A percentile compares a stretch with the other conserved stretches of the same genome.
phyloP scores from a whole-genome alignment of 2,797 vertebrate species.

The Aratinga solstitialis region DNA sequence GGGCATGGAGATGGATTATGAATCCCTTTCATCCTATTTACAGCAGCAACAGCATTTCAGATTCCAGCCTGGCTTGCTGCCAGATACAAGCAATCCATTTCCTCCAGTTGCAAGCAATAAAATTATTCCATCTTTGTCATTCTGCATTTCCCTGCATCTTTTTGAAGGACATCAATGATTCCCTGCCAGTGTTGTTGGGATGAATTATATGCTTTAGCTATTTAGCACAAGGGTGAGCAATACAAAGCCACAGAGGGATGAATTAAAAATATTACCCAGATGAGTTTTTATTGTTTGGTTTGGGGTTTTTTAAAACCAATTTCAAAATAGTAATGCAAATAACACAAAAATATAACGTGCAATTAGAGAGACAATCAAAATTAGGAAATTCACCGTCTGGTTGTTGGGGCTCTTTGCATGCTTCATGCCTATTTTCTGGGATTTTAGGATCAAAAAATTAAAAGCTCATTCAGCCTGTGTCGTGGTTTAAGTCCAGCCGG shows the following conservation, averaged over 20 bases:
- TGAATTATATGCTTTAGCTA: constrained; percentile 41
- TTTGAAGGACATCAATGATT: constrained; percentile 60
- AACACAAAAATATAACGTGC: background rate
- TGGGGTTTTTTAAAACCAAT: background rate
- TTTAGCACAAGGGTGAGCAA: constrained; percentile 39
- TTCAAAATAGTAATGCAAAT: background rate
- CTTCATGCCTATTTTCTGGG: background rate
- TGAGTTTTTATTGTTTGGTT: background rate
- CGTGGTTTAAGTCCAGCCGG: background rate
- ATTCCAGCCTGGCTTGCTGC: constrained; percentile 47
- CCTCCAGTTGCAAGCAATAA: constrained; percentile 46
- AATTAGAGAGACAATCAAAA: constrained; percentile 1
- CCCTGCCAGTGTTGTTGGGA: background rate
- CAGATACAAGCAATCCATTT: constrained; percentile 48
- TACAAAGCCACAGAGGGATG: background rate
- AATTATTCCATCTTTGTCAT: constrained; percentile 55
- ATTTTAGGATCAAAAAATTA: background rate
- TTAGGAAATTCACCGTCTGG: background rate
- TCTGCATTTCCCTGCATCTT: constrained; percentile 24
- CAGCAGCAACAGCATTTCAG: constrained; percentile 34
- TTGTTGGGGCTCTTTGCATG: background rate
- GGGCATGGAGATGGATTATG: constrained; percentile 43
- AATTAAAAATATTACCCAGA: background rate
- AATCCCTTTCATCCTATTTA: constrained; percentile 56
- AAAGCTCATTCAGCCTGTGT: background rate